Evolutionary conservation across 1,140 invertebrate genomes (phyloP).

Genomic region (Mycetomoellerius zeteki): DNA sequence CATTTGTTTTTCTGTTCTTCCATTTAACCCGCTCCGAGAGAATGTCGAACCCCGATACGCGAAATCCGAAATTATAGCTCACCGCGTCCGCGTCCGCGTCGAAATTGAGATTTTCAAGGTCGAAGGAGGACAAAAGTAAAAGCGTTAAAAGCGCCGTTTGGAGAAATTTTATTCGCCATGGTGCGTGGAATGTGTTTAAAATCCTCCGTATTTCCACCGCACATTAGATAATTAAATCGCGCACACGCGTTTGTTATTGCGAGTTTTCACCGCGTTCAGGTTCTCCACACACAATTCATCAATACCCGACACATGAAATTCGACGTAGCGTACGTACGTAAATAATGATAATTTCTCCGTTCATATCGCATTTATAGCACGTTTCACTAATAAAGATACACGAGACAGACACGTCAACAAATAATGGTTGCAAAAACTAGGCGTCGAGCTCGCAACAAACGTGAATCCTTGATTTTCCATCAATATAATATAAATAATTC

Average conservation of each 20-base stretch:
- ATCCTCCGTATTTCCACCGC: background rate
- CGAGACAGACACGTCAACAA: background rate
- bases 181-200: conserved; percentile 1
- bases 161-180: background rate
- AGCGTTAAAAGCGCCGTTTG: background rate
- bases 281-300: conserved; percentile 7
- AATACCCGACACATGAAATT: background rate
- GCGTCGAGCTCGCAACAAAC: background rate
- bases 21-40: background rate
- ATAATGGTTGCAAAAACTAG: background rate
- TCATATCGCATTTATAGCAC: background rate
- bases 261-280: background rate
- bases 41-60: background rate
- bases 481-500: background rate
- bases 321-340: background rate
- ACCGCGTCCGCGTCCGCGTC: background rate
- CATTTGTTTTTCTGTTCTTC: conserved; percentile 7
- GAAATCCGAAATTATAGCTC: background rate
- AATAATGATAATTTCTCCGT: conserved; percentile 8
- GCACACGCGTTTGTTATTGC: background rate
- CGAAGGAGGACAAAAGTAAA: background rate
- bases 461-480: conserved; percentile 41
- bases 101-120: background rate
- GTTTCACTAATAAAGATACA: background rate
- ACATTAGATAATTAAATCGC: conserved; percentile 37